A percentile compares a stretch with the other conserved stretches of the same genome.
phyloP scores from a whole-genome alignment of 2,797 vertebrate genomes.

The Enteromius treurensis region DNA sequence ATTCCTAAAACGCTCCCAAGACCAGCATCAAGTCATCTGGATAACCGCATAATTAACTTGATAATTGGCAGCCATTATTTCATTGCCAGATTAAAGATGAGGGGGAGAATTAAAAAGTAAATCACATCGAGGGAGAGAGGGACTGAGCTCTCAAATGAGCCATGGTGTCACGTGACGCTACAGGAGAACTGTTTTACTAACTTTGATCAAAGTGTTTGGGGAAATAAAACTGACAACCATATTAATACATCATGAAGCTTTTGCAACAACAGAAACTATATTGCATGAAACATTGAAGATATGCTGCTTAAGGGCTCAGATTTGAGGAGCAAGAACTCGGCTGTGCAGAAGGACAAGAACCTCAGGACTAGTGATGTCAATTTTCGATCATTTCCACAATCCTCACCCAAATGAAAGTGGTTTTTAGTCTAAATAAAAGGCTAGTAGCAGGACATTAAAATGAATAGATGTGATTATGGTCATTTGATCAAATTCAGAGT shows the following conservation, averaged over 20 bases:
- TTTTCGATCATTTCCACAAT: no score
- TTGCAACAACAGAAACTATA: neutral
- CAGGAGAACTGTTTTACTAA: slow-evolving; percentile 17
- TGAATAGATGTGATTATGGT: no score
- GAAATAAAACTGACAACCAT: slow-evolving; percentile 16
- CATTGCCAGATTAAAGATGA: neutral
- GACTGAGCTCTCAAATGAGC: neutral
- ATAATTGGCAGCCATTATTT: slow-evolving; percentile 24
- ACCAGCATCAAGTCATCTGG: neutral
- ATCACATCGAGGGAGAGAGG: neutral
- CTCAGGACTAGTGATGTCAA: neutral
- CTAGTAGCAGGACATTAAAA: no score
- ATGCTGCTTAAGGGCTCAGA: neutral
- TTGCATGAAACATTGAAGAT: neutral
- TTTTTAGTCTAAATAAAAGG: no score
- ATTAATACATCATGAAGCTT: neutral
- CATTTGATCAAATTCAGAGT: no score
- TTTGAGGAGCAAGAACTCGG: slow-evolving; percentile 22
- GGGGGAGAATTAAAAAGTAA: neutral
- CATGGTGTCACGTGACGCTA: neutral
- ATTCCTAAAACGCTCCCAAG: slow-evolving; percentile 28
- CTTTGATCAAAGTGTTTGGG: slow-evolving; percentile 36
- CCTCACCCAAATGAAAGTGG: no score
- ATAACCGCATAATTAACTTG: slow-evolving; percentile 29
- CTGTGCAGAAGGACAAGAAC: slow-evolving; percentile 23